Evolutionary conservation across 2,888 invertebrate species (phyloP).

Genomic region (Globia sparganii): DNA sequence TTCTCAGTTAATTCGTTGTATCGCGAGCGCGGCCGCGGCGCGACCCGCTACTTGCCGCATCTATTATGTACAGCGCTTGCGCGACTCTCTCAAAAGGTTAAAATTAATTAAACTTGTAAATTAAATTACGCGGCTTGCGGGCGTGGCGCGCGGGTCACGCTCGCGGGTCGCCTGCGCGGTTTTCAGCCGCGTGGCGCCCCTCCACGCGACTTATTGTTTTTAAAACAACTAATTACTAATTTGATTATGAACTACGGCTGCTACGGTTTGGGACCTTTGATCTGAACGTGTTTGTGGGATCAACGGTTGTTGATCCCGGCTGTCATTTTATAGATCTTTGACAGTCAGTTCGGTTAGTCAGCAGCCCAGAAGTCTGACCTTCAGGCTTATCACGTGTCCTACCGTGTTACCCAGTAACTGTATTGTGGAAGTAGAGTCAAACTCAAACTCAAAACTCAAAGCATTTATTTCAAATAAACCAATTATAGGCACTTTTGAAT

Average conservation of each 20-base stretch:
- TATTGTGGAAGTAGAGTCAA: background rate
- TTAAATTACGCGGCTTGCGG: slow-evolving; percentile 72
- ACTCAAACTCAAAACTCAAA: too few species aligned
- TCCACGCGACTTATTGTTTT: slow-evolving; percentile 1
- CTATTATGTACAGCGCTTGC: slow-evolving; percentile 69
- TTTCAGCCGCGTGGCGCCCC: background rate
- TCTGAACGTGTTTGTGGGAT: background rate
- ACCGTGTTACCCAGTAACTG: background rate
- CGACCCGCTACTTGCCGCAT: slow-evolving; percentile 50
- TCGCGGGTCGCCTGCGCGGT: background rate
- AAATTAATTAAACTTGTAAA: slow-evolving; percentile 84
- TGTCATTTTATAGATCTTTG: background rate
- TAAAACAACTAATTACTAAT: slow-evolving; percentile 21
- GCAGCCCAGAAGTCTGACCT: background rate
- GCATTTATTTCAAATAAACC: too few species aligned
- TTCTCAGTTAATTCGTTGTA: slow-evolving; percentile 21
- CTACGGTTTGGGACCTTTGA: background rate
- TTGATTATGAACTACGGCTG: background rate
- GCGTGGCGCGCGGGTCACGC: background rate
- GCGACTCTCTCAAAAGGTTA: slow-evolving; percentile 74
- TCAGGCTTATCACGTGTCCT: background rate
- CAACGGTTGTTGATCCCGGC: background rate
- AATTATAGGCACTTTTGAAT: too few species aligned
- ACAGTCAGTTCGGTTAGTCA: background rate
- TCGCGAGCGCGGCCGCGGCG: slow-evolving; percentile 24